Evolutionary conservation across 2,113 vertebrate genomes (phyloP).

Genomic region (Antechinus flavipes): DNA sequence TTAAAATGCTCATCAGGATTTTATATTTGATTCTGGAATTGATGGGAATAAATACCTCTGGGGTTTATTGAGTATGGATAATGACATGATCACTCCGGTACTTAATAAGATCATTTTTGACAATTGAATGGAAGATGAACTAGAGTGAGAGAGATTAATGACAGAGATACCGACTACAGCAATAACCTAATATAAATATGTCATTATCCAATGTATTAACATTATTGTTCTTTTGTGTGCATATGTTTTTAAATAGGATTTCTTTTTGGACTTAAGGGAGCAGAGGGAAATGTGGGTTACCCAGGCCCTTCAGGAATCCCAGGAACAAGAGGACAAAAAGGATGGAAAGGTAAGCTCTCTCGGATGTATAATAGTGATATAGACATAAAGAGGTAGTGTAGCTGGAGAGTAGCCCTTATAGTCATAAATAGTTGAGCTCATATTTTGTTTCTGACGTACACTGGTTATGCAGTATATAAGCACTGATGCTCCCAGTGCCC

Average conservation of each 20-base stretch:
- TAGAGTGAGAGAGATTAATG: background rate
- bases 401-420: accelerated
- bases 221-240: accelerated
- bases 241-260: conserved; percentile 70
- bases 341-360: conserved; percentile 84
- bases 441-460: background rate
- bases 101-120: background rate
- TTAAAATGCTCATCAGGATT: background rate
- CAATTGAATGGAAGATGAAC: background rate
- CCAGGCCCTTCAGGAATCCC: conserved; percentile 82
- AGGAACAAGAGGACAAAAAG: conserved; percentile 83
- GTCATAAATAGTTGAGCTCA: background rate
- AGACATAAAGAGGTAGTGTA: background rate
- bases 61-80: background rate
- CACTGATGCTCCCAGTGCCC: background rate
- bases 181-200: background rate
- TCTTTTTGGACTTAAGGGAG: conserved; percentile 84
- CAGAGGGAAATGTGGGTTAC: conserved; percentile 72
- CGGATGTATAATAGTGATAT: accelerated
- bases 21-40: background rate
- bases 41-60: background rate
- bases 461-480: background rate
- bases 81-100: background rate
- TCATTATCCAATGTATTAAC: background rate
- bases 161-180: background rate